These are phyloP conservation scores for Papilio glaucus DNA, from an alignment of 1,140 invertebrate species.

Conservation along the genomic window DNA sequence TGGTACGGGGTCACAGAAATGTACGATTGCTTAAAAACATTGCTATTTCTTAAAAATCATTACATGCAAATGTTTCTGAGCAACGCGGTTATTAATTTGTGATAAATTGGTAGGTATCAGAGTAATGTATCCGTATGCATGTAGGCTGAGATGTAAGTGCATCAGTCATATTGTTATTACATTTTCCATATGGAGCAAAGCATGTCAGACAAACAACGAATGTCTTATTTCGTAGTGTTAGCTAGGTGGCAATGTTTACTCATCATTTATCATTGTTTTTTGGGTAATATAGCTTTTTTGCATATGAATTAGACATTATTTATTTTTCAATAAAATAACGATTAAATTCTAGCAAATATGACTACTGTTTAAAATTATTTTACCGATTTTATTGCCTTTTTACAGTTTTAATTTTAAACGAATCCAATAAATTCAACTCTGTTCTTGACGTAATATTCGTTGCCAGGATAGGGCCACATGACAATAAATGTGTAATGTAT, in stretches of 20 bases:
- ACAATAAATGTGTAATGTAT: too few relatives aligned
- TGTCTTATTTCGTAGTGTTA: slow-evolving; percentile 50
- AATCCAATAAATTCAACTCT: too few relatives aligned
- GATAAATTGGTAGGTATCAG: slow-evolving; percentile 55
- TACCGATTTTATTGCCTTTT: too few relatives aligned
- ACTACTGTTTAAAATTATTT: background rate
- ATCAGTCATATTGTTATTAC: slow-evolving; percentile 51
- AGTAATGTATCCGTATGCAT: slow-evolving; percentile 67
- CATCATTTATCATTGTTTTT: slow-evolving; percentile 30
- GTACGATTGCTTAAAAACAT: slow-evolving; percentile 59
- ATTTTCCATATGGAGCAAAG: slow-evolving; percentile 39
- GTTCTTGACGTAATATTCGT: too few relatives aligned
- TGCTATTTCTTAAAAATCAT: slow-evolving; percentile 41
- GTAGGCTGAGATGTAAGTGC: slow-evolving; percentile 69
- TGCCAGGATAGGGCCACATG: too few relatives aligned
- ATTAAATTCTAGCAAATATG: background rate
- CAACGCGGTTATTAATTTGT: slow-evolving; percentile 49
- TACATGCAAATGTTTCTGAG: slow-evolving; percentile 62
- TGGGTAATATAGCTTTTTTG: slow-evolving; percentile 8
- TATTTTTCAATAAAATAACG: background rate
- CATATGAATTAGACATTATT: background rate
- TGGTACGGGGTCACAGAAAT: slow-evolving; percentile 71
- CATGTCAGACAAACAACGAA: slow-evolving; percentile 46
- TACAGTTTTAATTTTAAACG: too few relatives aligned
- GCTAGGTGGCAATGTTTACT: slow-evolving; percentile 40